These are phyloP conservation scores for Oncorhynchus masou DNA, from an alignment of 2,113 vertebrate genomes.

Conservation along the genomic window DNA sequence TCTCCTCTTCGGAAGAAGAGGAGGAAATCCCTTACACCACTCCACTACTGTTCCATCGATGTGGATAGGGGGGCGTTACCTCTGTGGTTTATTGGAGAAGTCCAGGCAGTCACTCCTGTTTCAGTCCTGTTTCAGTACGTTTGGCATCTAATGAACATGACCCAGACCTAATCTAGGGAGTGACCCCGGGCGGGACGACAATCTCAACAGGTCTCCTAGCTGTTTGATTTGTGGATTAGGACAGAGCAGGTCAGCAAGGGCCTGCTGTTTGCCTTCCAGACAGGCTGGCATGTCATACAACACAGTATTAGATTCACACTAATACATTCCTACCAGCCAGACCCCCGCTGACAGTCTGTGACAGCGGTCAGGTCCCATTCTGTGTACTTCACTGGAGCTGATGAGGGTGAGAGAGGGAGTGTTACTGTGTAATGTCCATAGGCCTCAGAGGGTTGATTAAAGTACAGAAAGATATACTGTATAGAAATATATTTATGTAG, in stretches of 20 bases:
- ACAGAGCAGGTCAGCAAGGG: slow-evolving; percentile 24
- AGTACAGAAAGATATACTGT: background rate
- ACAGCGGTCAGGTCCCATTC: background rate
- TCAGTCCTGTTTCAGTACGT: too few species aligned
- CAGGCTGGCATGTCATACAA: slow-evolving; percentile 23
- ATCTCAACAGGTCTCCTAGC: slow-evolving; percentile 29
- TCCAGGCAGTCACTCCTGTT: background rate
- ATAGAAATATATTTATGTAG: too few species aligned
- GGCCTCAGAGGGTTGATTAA: background rate
- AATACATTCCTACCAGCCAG: background rate
- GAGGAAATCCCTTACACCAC: too few species aligned
- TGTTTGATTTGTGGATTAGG: slow-evolving; percentile 47
- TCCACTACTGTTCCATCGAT: too few species aligned
- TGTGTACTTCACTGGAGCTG: background rate
- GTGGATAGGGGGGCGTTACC: too few species aligned
- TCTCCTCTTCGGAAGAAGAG: too few species aligned
- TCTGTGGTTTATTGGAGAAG: background rate
- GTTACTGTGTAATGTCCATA: background rate
- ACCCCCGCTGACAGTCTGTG: background rate
- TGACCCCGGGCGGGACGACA: background rate
- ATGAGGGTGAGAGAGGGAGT: background rate
- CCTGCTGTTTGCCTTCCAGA: slow-evolving; percentile 10
- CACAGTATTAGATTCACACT: slow-evolving; percentile 30
- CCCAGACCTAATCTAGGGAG: slow-evolving; percentile 23
- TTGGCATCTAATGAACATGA: background rate